Evolutionary conservation across 2,113 vertebrate species (phyloP), one percentile per base, ranked within the genome.

Genomic region (Empidonax alnorum): DNA sequence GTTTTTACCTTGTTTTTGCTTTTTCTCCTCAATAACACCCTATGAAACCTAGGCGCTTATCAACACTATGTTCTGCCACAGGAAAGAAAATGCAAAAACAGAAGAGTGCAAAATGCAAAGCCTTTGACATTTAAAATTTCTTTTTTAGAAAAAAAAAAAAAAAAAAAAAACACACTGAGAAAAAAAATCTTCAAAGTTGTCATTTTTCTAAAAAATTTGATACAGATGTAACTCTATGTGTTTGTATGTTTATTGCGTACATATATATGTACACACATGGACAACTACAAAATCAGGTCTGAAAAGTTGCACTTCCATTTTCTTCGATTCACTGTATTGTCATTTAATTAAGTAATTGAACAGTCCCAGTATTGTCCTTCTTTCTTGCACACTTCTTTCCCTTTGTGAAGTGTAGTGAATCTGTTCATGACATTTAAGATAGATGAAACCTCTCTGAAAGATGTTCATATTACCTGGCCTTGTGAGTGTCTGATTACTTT

Each of bases 401-500:
- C 19, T 92, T 95, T 95, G 91, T 91, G 61, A 96, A 90, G 72
- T 89, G 58, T 55, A 41, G 65, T 27, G 76, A 49, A 77, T 93
- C 90, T 18, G 21, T 90, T 75, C 35, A 72, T 77, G 85, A 86
- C 83, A 87, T 59, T 58, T 93, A 93, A 97, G 85, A 97, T 69
- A 97, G 95, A 98, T 96, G 93, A 93, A 94, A 95, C 49, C 65
- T 79, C 85, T 95, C 93, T 94, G 80, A 97, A 98, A 94, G 93
- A 96, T 96, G 91, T 96, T 97, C 92, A 97, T 97, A 96, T 93
- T 97, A 96, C 90, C 83, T 93, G 84, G 93, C 59, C 90, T 94
- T 96, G 80, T 97, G 89, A 97, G 89, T 68, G 42, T 97, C 90
- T 97, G 96, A 98, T 97, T 97, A 87, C 89, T 97, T 97, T 97